Evolutionary conservation across 2,797 vertebrate genomes (phyloP), one percentile per base, ranked within the genome.

Genomic region (Epinephelus coioides): DNA sequence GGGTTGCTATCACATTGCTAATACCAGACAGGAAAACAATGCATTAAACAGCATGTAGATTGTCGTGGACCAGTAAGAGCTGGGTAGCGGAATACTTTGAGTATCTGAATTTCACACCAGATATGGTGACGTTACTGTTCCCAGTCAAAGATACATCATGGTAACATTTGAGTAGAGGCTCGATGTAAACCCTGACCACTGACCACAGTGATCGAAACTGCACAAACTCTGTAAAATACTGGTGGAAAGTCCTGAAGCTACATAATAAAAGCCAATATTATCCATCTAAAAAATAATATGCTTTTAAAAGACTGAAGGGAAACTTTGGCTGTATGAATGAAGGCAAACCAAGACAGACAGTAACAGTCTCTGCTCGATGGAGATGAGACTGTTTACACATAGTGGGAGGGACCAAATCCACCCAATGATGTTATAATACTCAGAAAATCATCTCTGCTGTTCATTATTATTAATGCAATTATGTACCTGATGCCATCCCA

Each of bases 241-340:
- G 23, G 5, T 69, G 71, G 40, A n/a, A 69, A 15, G 40, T 34
- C 17, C 17, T 53, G 70, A 68, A 23, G 76, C 25, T 44, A 55
- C 53, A 38, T 23, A 4, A 38, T 55, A n/a, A 57, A 43, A 74
- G 38, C 13, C 14, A 46, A 21, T 65, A n/a, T 62, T 34, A 68
- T 23, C 49, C 53, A n/a, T 66, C 50, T 70, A 55, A 40, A 18
- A 68, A 71, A 13, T 43, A 40, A 63, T 21, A 43, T 2, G 50
- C 38, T 69, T 76, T 27, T 47, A 44, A 73, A 79, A 43, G 30
- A 50, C 55, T 47, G 57, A 51, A 69, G 25, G 49, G 68, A 68
- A 71, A 86, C 81, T 73, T 83, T 79, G 86, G 80, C 82, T 85
- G 80, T 46, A 77, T 61, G 76, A 78, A 74, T 86, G n/a, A 78